Evolutionary conservation across 2,113 vertebrate genomes (phyloP).

Genomic region (Picathartes gymnocephalus): DNA sequence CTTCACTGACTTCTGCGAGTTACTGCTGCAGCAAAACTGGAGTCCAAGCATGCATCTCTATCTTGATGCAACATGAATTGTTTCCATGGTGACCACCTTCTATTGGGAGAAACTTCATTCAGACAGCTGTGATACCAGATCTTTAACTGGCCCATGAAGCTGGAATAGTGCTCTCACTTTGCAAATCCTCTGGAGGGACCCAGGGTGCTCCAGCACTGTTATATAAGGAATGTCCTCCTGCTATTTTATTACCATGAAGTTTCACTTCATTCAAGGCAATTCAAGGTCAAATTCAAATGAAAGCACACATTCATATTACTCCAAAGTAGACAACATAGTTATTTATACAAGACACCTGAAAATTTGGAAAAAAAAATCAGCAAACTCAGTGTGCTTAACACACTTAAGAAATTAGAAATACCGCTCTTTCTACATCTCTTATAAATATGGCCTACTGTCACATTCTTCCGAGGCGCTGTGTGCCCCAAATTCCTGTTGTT

Average conservation of each 20-base stretch:
- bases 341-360: background rate
- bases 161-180: background rate
- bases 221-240: background rate
- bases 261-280: background rate
- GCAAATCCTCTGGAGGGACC: background rate
- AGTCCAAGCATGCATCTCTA: background rate
- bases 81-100: background rate
- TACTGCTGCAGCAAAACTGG: background rate
- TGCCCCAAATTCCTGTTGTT: background rate
- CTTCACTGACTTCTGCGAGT: background rate
- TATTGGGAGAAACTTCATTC: background rate
- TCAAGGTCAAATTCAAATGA: background rate
- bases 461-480: background rate
- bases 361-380: background rate
- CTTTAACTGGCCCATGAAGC: background rate
- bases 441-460: background rate
- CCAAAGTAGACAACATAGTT: background rate
- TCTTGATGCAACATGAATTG: background rate
- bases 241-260: background rate
- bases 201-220: background rate
- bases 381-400: background rate
- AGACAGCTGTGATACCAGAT: background rate
- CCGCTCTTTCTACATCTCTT: background rate
- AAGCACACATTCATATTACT: background rate
- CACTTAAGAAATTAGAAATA: background rate